These are phyloP conservation scores for Polypterus senegalus DNA, from an alignment of 2,113 vertebrate genomes.

Conservation along the genomic window DNA sequence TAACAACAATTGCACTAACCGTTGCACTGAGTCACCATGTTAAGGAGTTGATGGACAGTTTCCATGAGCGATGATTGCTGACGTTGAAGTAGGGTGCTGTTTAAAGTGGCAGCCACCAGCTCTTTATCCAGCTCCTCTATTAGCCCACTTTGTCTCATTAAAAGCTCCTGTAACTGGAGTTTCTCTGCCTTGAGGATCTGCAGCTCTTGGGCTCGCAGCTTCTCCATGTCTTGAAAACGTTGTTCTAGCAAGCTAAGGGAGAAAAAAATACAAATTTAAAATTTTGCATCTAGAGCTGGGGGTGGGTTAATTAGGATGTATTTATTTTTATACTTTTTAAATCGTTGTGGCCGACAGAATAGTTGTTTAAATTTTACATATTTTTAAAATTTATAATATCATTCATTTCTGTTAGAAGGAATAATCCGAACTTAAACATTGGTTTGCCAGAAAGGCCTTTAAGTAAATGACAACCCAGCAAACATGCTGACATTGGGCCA, in stretches of 20 bases:
- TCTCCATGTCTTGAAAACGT: slow-evolving; percentile 48
- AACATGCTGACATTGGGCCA: too few species aligned
- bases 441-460: too few species aligned
- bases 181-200: slow-evolving; percentile 47
- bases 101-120: slow-evolving; percentile 40
- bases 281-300: too few species aligned
- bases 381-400: too few species aligned
- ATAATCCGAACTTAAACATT: too few species aligned
- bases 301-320: too few species aligned
- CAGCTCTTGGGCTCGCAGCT: slow-evolving; percentile 42
- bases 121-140: slow-evolving; percentile 49
- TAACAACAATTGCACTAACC: slow-evolving; percentile 33
- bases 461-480: too few species aligned
- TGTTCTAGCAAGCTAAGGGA: slow-evolving; percentile 50
- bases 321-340: not conserved
- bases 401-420: too few species aligned
- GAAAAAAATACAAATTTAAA: not conserved
- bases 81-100: slow-evolving; percentile 48
- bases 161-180: slow-evolving; percentile 46
- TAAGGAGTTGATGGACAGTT: slow-evolving; percentile 47
- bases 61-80: slow-evolving; percentile 51
- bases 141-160: slow-evolving; percentile 45
- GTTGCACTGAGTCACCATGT: slow-evolving; percentile 47
- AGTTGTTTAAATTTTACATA: too few species aligned
- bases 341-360: not conserved